Conservation (phyloP, 2,797 vertebrate species). For the Hypotaenidia okinawae region DNA sequence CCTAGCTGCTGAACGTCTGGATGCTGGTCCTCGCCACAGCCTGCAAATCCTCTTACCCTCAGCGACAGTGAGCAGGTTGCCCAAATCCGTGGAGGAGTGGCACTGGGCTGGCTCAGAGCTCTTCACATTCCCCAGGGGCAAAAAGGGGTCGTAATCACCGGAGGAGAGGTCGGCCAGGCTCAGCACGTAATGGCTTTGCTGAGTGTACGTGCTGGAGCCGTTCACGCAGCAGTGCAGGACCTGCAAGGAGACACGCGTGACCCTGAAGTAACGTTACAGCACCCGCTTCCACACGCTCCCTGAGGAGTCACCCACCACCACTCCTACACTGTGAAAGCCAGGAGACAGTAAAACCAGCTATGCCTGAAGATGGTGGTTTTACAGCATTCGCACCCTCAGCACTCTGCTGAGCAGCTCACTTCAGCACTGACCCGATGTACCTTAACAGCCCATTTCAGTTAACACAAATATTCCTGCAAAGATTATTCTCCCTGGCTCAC, state of each 20-base stretch:
- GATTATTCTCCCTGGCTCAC: neutral
- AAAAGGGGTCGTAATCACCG: constrained; percentile 90
- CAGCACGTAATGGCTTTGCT: constrained; percentile 93
- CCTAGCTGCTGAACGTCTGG: neutral
- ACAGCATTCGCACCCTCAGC: neutral
- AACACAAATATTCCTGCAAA: neutral
- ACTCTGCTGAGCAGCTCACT: neutral
- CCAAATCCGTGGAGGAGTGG: constrained; percentile 82
- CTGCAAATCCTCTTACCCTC: constrained; percentile 83
- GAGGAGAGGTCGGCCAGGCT: constrained; percentile 91
- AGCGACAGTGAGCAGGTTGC: constrained; percentile 93
- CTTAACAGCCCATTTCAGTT: neutral
- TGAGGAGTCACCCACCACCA: neutral
- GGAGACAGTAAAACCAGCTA: fast-evolving
- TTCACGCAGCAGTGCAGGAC: constrained; percentile 95
- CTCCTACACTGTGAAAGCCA: neutral
- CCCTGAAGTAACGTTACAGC: neutral
- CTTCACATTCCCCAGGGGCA: constrained; percentile 88
- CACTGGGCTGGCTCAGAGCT: constrained; percentile 84
- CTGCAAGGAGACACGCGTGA: constrained; percentile 61
- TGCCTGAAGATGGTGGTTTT: neutral
- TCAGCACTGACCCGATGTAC: neutral
- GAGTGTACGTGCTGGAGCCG: constrained; percentile 91
- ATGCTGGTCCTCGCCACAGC: fast-evolving
- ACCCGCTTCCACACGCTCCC: neutral